These are phyloP conservation scores for Nomada flava DNA, from an alignment of 2,888 invertebrate genomes.

Conservation along the genomic window DNA sequence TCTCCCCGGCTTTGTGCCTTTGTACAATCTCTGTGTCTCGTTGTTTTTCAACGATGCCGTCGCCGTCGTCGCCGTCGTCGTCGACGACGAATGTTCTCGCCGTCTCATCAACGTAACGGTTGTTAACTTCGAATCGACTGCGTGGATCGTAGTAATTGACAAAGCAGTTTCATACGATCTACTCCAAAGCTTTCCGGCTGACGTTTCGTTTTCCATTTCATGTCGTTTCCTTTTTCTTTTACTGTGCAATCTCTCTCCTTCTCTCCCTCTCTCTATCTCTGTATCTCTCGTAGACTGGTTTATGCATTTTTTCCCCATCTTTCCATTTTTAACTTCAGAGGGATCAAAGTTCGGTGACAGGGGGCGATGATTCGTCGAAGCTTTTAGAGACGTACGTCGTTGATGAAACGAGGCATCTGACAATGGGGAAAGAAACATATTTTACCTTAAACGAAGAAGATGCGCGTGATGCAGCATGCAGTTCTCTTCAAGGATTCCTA, in stretches of 20 bases:
- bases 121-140: slow-evolving; percentile 53
- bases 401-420: background rate
- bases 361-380: background rate
- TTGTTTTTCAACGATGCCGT: slow-evolving; percentile 36
- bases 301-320: no score
- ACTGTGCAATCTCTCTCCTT: background rate
- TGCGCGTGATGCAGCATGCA: background rate
- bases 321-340: background rate
- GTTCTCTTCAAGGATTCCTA: background rate
- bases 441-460: background rate
- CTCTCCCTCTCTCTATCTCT: background rate
- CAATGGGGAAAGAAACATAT: background rate
- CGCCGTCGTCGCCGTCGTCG: slow-evolving; percentile 20
- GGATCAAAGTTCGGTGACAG: slow-evolving; percentile 18
- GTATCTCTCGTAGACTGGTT: no score
- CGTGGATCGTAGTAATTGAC: slow-evolving; percentile 40
- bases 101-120: slow-evolving; percentile 34
- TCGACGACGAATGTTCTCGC: slow-evolving; percentile 13
- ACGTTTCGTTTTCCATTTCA: background rate
- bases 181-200: background rate
- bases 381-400: background rate
- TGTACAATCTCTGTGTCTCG: slow-evolving; percentile 41
- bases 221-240: background rate
- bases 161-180: slow-evolving; percentile 34
- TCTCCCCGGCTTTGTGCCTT: slow-evolving; percentile 52